Base-by-base conservation (phyloP, 2,113 vertebrate species). In the Rhinichthys klamathensis region DNA sequence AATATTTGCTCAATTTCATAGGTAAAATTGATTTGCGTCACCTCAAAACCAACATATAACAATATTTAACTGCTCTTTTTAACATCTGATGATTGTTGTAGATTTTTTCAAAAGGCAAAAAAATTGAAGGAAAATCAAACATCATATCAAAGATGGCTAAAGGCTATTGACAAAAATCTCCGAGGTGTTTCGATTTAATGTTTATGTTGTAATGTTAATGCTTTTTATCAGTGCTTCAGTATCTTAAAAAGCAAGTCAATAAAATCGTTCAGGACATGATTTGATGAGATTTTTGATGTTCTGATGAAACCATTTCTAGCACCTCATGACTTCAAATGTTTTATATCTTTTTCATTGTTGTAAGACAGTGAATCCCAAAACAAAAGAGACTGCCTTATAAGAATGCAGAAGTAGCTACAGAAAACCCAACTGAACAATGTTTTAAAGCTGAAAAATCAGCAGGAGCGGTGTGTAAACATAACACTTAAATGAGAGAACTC, bases 401-500 rank as follows among this genome's bases (percentile, higher is more conserved):
- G 30, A 58, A 58, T 4, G 32, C 32, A 69, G 27, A 32, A 69
- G 51, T 58, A n/a, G n/a, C n/a, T n/a, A 11, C 54, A 77, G 51
- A 49, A 18, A 49, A 80, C 32, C 35, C 3, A 44, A 46, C 38
- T 67, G 2, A 49, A 80, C 60, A 30, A 27, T 67, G 38, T 67
- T 32, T 80, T 41, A 49, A 65, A 65, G 60, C 60, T 80, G 38
- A 67, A 81, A 79, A 67, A 49, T 9, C 60, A 67, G 25, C 79
- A 69, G 16, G 44, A 69, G 61, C n/a, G 25, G 35, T 63, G 21
- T 60, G 38, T 61, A 61, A 30, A 80, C 67, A 23, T 85, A 32
- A 49, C 41, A 49, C 25, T 23, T 44, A 82, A 87, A 69, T n/a
- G 63, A 85, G 27, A 83, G 35, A 70, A 81, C 80, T 51, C 16